A percentile compares a stretch with the other conserved stretches of the same genome.
Evolutionary conservation across 1,140 invertebrate genomes (phyloP).

Genomic region (Saccostrea echinata): DNA sequence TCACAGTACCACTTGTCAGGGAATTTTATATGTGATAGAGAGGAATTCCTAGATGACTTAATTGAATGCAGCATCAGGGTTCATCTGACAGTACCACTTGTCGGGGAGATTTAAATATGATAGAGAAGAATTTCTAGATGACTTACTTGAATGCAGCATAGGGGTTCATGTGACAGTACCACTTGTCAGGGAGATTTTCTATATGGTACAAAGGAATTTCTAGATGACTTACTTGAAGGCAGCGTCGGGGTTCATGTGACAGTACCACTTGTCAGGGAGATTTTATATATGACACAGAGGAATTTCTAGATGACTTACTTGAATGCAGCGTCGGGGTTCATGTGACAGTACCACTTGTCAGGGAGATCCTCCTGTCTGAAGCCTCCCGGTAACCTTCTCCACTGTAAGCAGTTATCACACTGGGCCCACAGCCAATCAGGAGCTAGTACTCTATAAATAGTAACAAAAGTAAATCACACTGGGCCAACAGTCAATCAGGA

Average conservation of each 20-base stretch:
- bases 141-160: no score
- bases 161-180: no score
- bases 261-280: no score
- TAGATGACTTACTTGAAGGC: no score
- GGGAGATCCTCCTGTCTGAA: conserved; percentile 67
- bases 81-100: conserved; percentile 77
- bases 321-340: conserved; percentile 76
- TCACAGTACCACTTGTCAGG: conserved; percentile 77
- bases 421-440: conserved; percentile 77
- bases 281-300: no score
- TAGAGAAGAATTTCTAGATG: no score
- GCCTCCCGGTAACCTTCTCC: conserved; percentile 72
- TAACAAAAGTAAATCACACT: neutral
- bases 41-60: conserved; percentile 58
- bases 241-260: no score
- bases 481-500: neutral
- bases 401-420: conserved; percentile 77
- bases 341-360: conserved; percentile 76
- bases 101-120: conserved; percentile 65
- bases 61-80: conserved; percentile 77
- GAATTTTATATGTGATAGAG: conserved; percentile 43
- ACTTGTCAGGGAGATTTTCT: no score
- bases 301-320: conserved; percentile 68
- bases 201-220: no score
- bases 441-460: conserved; percentile 26